Evolutionary conservation across 2,888 invertebrate species (phyloP), one percentile per base, ranked within the genome.

Genomic region (Meganola albula): DNA sequence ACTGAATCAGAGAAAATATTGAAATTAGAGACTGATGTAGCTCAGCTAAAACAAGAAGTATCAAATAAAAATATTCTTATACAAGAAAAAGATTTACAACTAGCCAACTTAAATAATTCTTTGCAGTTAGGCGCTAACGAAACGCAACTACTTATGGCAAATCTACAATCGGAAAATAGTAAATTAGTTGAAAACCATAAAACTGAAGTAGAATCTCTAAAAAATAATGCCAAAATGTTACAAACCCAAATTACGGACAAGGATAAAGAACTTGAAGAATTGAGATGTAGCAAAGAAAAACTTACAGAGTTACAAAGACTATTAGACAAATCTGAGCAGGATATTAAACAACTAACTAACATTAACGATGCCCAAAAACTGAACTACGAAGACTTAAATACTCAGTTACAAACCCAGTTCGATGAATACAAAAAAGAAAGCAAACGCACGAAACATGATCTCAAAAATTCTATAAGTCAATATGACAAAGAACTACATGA

Each of bases 391-490:
- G 85, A 83, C 47, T 63, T 87, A 21, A 82, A 82, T 47, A 77
- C 73, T 40, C 80, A 86, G 47, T 40, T 86, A 35, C 79, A 83
- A 51, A 34, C 52, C 6, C 76, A 82, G 34, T 79, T 71, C 46
- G 84, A 85, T 32, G 79, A 84, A 52, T 72, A 72, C 28, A 86
- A 79, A 48, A 79, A 71, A 37, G 79, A 85, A 40, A 75, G 68
- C 37, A 88, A 89, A 58, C 74, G 73, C 32, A 75, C 87, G 18
- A 84, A 84, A 47, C 78, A 82, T 30, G 88, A 88, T 24, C 61
- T 91, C 1, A 73, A 84, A 48, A 64, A 75, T 11, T 90, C 89
- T 56, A 61, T 93, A 36, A 89, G 89, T 40, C 91, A 76, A 10
- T 74, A 75, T 34, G 79, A 86, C 39, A 79, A 76, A 47, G 68